Base-by-base conservation (phyloP, 2,888 invertebrate species). In the Tenthredo distinguenda region DNA sequence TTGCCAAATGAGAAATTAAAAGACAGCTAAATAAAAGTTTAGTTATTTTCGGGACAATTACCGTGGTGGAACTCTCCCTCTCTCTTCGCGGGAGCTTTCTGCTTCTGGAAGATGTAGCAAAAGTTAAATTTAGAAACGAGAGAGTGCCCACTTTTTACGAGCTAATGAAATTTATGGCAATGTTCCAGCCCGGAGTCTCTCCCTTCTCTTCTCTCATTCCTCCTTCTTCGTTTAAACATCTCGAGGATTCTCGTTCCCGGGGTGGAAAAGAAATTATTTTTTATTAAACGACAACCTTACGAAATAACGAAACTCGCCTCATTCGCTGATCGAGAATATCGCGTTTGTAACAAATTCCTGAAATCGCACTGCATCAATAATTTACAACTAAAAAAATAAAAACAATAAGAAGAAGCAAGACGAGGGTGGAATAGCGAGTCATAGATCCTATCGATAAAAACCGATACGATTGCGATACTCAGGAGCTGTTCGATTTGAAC, bases 121-220 rank as follows among this genome's bases (percentile, higher is more conserved):
- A 81, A 81, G 81, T 81, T 81, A 81, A 81, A 81, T 81, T 81
- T 18, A 81, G 81, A 81, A 81, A 81, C 40, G 81, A 81, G 81
- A 62, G 81, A 62, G 58, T 58, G 62, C 58, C 81, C 81, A 81
- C 81, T 62, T 81, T 81, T 81, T 81, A 81, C 81, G 81, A 81
- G 81, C 81, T 81, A 81, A 81, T 81, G 81, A 81, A 81, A 81
- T 81, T 81, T 81, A 81, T 81, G 81, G 81, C 81, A 81, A 81
- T 81, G 81, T 81, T 81, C 81, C 81, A 81, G 18, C 58, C 62
- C 26, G 3, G 9, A 62, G 21, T 40, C 37, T 68, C 72, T 85
- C 85, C 76, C 77, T 86, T 21, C 68, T 85, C 86, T 72, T 37
- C 71, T 85, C 84, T 21, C 76, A 84, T 47, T 77, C 62, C 84